These are phyloP conservation scores for Cynocephalus volans DNA, from an alignment of 2,113 vertebrate genomes.

Conservation along the genomic window DNA sequence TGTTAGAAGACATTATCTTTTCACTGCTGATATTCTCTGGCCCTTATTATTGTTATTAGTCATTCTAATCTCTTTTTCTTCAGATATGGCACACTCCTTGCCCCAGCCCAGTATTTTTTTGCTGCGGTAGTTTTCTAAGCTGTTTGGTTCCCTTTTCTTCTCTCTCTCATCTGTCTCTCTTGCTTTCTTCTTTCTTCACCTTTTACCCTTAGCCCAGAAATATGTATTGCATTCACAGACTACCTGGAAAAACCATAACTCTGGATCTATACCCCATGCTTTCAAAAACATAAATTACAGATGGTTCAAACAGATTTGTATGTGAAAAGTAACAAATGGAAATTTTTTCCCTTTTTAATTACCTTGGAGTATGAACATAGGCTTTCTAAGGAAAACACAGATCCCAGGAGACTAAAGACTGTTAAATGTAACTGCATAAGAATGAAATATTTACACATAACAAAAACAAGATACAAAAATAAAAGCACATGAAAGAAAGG, in stretches of 20 bases:
- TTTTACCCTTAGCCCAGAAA: neutral
- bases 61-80: neutral
- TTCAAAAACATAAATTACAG: conserved; percentile 44
- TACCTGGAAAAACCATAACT: neutral
- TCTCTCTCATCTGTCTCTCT: too few relatives aligned
- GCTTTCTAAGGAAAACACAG: conserved; percentile 22
- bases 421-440: neutral
- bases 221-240: neutral
- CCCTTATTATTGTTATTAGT: neutral
- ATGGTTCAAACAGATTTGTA: conserved; percentile 43
- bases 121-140: neutral
- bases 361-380: neutral
- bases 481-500: neutral
- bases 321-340: conserved; percentile 13
- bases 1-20: neutral
- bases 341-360: neutral
- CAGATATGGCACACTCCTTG: neutral
- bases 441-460: conserved; percentile 56
- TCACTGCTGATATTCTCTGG: neutral
- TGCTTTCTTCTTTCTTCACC: neutral
- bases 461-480: conserved; percentile 42
- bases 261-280: neutral
- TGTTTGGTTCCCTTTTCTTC: too few relatives aligned
- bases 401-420: neutral
- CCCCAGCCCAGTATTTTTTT: neutral